phyloP scores from a whole-genome alignment of 1,140 invertebrate species.

The Hesperophylax magnus region DNA sequence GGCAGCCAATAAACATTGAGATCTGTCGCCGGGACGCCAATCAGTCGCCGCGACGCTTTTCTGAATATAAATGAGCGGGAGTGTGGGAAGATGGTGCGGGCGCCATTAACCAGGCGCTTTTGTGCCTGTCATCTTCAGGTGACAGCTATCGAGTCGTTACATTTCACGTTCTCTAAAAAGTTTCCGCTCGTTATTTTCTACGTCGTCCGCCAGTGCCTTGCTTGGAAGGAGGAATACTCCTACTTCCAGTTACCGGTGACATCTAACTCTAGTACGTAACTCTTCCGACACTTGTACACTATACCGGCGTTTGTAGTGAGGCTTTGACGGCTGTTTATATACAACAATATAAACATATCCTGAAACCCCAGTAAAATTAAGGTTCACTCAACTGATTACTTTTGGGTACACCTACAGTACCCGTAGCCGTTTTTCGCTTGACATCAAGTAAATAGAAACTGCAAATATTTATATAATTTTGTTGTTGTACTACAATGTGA shows the following conservation, averaged over 20 bases:
- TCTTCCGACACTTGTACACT: no score
- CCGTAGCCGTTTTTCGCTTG: no score
- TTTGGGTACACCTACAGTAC: no score
- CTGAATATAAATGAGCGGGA: constrained; percentile 37
- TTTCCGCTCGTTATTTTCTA: constrained; percentile 4
- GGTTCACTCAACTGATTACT: no score
- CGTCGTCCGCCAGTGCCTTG: neutral
- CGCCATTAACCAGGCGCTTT: constrained; percentile 30
- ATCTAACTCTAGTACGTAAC: neutral
- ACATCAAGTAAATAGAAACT: no score
- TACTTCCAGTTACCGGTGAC: neutral
- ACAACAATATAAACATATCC: neutral
- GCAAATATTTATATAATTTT: no score
- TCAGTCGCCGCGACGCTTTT: constrained; percentile 9
- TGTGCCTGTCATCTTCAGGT: constrained; percentile 37
- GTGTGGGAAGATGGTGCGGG: neutral
- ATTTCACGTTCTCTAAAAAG: constrained; percentile 1
- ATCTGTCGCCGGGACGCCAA: constrained; percentile 23
- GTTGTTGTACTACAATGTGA: no score
- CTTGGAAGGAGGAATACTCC: neutral
- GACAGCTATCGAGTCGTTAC: constrained; percentile 35
- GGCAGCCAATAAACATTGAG: constrained; percentile 27
- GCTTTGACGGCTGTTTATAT: neutral
- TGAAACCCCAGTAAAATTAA: neutral
- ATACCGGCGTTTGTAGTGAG: no score